Base-by-base conservation (phyloP, 2,888 invertebrate genomes). In the Rhamphomyia laevipes region DNA sequence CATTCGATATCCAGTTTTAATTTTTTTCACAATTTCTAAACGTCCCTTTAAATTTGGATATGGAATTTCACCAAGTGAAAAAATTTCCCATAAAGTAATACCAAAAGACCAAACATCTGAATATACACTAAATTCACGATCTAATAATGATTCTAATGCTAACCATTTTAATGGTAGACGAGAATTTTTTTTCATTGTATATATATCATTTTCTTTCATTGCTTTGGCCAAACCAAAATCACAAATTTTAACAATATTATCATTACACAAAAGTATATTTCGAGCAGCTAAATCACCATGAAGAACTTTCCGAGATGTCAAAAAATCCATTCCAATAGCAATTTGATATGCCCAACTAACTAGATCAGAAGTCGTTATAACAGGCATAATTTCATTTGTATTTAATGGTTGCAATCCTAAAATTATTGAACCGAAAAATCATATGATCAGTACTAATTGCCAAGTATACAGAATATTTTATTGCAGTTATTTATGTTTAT, bases 81-180 rank as follows among this genome's bases (percentile, higher is more conserved):
- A 92, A 46, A 92, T 74, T 65, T 93, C 92, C 92, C 92, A 92
- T 1, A 92, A 66, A 1, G 91, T 87, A 51, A 93, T 84, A 4
- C 92, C 92, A 63, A 82, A 92, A 0, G 93, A 86, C 94, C 94
- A 95, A 51, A 94, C 86, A 65, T 96, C 95, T 1, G 93, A 94
- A 63, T 94, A 91, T 0, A 89, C 91, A 2, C 94, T 93, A 66
- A 94, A 96, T 37, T 92, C 78, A 49, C 86, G 77, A 71, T 94
- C 93, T 47, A 85, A 80, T 57, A 96, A 84, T 2, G 93, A 92
- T 69, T 96, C 95, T 49, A 95, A 77, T 0, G 95, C 92, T 77
- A 96, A 80, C 96, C 95, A 96, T 68, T 94, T 96, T n/a, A 95
- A 82, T 17, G 95, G 95, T 11, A 95, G 71, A 0, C 82, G 84